Evolutionary conservation across 2,797 vertebrate species (phyloP), one percentile per base, ranked within the genome.

Genomic region (Oryzias dopingdopingensis): DNA sequence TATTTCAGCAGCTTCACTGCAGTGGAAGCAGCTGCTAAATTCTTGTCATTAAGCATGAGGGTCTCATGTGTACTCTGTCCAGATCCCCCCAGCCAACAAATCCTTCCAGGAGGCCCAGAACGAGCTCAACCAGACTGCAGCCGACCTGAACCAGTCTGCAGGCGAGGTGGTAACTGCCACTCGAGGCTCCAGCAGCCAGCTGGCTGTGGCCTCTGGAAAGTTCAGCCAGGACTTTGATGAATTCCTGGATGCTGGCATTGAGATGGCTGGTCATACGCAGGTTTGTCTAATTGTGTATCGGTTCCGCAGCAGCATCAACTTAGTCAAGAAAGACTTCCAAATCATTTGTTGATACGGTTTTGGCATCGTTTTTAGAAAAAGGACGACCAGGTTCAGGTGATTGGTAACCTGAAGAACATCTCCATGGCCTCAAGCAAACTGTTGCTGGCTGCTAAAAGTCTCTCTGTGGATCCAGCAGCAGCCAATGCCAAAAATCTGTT

Each of bases 391-490:
- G 93, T 99, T 58, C 97, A 99, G 84, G 96, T 99, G 65, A 96
- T 99, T 67, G 95, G 97, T 24, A 99, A 97, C 88, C 91, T 99
- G 77, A 99, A 99, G 90, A 99, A 96, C 74, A 99, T 99, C 84
- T 99, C 97, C 14, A 98, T 99, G 97, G 96, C 97, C 18, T 99
- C 97, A 45, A 98, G 96, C 89, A 99, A 99, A 74, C 88, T 99
- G 68, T 84, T 99, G 59, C 83, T 99, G 68, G 97, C 97, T 43
- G 97, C 97, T 62, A 99, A 99, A 77, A 98, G 96, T 70, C 92
- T 99, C 14, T 98, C 97, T 47, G 96, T 99, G 16, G 97, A 99
- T 76, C 96, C 97, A 0, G 96, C 94, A 29, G 97, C 97, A 5
- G 97, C 96, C 53, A 99, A 98, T 1, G 95, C 95, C 50, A 99